Conservation (phyloP, 1,140 invertebrate genomes). For the Parapsyche elsis region DNA sequence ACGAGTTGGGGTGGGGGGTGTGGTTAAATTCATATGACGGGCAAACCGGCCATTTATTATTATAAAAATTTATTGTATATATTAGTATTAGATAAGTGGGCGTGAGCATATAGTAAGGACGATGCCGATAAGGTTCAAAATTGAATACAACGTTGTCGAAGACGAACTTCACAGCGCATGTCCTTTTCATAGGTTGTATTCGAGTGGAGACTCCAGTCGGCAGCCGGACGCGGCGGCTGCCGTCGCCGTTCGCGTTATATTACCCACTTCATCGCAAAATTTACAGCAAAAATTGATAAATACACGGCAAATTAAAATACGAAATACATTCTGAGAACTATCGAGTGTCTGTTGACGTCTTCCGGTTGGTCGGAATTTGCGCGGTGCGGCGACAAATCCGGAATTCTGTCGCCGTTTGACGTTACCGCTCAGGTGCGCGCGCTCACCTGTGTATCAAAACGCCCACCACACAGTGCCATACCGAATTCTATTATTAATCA, state of each 20-base stretch:
- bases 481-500: too few relatives aligned
- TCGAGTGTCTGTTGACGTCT: too few relatives aligned
- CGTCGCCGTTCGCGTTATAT: neutral
- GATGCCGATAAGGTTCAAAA: neutral
- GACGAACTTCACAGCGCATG: constrained; percentile 13
- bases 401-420: neutral
- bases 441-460: constrained; percentile 1
- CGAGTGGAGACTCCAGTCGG: constrained; percentile 2
- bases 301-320: neutral
- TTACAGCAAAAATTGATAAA: neutral
- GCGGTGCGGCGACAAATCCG: too few relatives aligned
- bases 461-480: neutral
- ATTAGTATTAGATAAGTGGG: neutral
- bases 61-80: too few relatives aligned
- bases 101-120: neutral
- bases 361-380: too few relatives aligned
- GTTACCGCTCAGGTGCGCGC: constrained; percentile 13
- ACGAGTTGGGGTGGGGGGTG: too few relatives aligned
- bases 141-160: neutral
- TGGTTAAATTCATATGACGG: too few relatives aligned
- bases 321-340: neutral
- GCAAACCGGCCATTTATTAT: too few relatives aligned
- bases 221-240: constrained; percentile 7
- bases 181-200: neutral
- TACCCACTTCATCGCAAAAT: neutral